Evolutionary conservation across 2,113 vertebrate genomes (phyloP), one percentile per base, ranked within the genome.

Genomic region (Coracopsis vasa): DNA sequence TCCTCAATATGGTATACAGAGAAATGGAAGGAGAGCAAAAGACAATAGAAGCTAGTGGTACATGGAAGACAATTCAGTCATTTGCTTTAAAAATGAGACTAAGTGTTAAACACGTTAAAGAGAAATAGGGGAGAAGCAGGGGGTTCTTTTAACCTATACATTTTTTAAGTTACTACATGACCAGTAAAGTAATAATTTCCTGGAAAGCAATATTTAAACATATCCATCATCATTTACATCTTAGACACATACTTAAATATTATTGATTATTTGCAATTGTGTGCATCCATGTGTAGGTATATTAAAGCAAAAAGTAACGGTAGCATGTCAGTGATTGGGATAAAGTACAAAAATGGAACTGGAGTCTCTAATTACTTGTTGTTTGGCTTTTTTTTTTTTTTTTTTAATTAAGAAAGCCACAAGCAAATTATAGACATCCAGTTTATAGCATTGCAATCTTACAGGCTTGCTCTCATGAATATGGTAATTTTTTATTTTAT

Each of bases 401-500:
- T 98, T 98, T 98, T 98, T 98, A 98, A 98, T 98, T 98, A 98
- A 98, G 97, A 97, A 98, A 98, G 95, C 97, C 96, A 97, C 97
- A 97, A 98, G 98, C 97, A 98, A 98, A 98, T 98, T 98, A 98
- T 93, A 98, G 97, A 97, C 98, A 98, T 97, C 90, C 93, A 97
- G 97, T 98, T 98, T 98, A 98, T 98, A 98, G 98, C 97, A 97
- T 97, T 98, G 97, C 97, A 98, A 98, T 98, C 98, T 98, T 98
- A 98, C 94, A 97, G 96, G 97, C 97, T 98, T 97, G 95, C 77
- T 95, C 97, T 98, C 98, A 98, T 98, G 98, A 98, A 98, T 98
- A 98, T 98, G 98, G 97, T 98, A 98, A 98, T 98, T 98, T 98
- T 97, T 98, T 97, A 98, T 98, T 98, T 98, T 98, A 98, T 97